phyloP scores from a whole-genome alignment of 2,888 invertebrate genomes.

The Cheilosia grossa region DNA sequence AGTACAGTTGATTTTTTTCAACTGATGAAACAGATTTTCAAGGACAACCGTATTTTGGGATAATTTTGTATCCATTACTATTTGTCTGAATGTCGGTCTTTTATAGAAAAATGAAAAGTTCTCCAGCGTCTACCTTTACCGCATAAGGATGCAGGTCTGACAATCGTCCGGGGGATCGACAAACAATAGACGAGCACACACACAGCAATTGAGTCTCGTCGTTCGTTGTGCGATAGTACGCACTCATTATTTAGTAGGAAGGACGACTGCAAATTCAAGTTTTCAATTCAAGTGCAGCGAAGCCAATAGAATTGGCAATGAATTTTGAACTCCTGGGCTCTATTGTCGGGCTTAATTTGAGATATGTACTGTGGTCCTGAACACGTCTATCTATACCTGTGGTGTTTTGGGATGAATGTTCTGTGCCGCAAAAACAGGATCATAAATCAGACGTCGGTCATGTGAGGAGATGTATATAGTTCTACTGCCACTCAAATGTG shows the following conservation, averaged over 20 bases:
- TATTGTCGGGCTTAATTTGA: conserved; percentile 61
- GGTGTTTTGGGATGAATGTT: conserved; percentile 18
- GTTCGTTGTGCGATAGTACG: conserved; percentile 1
- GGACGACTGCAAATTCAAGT: conserved; percentile 68
- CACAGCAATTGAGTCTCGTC: conserved; percentile 46
- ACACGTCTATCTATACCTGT: background rate
- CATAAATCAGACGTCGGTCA: conserved; percentile 60
- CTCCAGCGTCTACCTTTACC: conserved; percentile 34
- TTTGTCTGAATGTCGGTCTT: conserved; percentile 25
- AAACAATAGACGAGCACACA: conserved; percentile 58
- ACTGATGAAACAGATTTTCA: conserved; percentile 45
- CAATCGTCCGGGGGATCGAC: conserved; percentile 53
- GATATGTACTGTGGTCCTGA: conserved; percentile 16
- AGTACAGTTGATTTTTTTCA: conserved; percentile 30
- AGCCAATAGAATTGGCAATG: conserved; percentile 74
- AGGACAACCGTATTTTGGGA: conserved; percentile 56
- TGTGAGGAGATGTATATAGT: conserved; percentile 33
- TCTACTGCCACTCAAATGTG: background rate
- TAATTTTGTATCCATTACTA: conserved; percentile 59
- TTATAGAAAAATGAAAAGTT: conserved; percentile 50
- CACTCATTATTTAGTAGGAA: conserved; percentile 47
- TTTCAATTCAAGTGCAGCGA: conserved; percentile 73
- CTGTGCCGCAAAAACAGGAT: conserved; percentile 37
- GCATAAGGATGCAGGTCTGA: conserved; percentile 54
- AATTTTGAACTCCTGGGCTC: conserved; percentile 50